A percentile compares a stretch with the other conserved stretches of the same genome.
These are phyloP conservation scores for Ornithorhynchus anatinus DNA, from an alignment of 2,113 vertebrate genomes.

Conservation along the genomic window DNA sequence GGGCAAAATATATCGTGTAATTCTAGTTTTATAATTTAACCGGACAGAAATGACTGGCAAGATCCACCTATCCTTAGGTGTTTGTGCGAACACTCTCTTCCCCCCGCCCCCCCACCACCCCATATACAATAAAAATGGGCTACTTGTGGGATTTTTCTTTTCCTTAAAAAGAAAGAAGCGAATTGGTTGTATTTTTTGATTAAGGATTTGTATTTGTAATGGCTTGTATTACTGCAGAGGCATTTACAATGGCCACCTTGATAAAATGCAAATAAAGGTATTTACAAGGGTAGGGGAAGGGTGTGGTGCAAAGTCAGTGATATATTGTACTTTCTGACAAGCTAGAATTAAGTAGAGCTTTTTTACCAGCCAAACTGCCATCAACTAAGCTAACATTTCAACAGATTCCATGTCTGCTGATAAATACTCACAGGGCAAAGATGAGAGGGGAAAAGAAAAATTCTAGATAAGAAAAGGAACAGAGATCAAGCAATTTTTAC, in stretches of 20 bases:
- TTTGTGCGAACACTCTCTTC: no score
- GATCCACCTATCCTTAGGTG: constrained; percentile 43
- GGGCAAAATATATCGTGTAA: background rate
- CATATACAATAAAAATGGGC: constrained; percentile 19
- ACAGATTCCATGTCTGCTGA: background rate
- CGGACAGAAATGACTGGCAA: constrained; percentile 9
- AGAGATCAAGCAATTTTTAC: background rate
- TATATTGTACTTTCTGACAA: constrained; percentile 36
- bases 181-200: constrained; percentile 54
- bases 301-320: constrained; percentile 37
- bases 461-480: constrained; percentile 17
- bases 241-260: constrained; percentile 24
- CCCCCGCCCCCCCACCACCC: no score
- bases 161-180: constrained; percentile 36
- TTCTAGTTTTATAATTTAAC: constrained; percentile 30
- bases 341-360: constrained; percentile 11
- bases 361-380: constrained; percentile 13
- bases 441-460: constrained; percentile 4
- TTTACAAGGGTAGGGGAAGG: constrained; percentile 48
- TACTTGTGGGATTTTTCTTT: constrained; percentile 26
- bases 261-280: constrained; percentile 45
- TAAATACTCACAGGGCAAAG: constrained; percentile 1
- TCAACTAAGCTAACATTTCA: constrained; percentile 17
- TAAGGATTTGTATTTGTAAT: constrained; percentile 49
- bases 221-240: constrained; percentile 26